Base-by-base conservation (phyloP, 2,797 vertebrate genomes). In the Rhincodon typus region DNA sequence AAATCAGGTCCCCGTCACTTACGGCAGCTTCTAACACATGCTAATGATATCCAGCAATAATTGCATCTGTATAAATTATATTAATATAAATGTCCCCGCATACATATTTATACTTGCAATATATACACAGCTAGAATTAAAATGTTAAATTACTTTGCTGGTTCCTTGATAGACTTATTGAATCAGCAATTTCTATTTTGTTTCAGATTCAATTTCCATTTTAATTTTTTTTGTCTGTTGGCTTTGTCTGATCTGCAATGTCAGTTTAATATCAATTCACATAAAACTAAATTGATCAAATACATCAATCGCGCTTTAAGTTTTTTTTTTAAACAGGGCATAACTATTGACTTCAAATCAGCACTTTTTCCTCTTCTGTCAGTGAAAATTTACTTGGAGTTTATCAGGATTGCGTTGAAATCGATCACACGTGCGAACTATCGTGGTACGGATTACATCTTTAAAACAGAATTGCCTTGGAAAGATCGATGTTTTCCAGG, bases 1-100 rank as follows among this genome's bases (percentile, higher is more conserved):
- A 94, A 94, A 94, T 94, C 72, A 94, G 94, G 74, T 94, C 42
- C 69, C 69, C 42, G 70, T 94, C 94, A 94, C 94, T 94, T 94
- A 70, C 38, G 93, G 94, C 67, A 94, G 94, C 69, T 30, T 46
- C 70, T 94, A 72, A 72, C 27, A 94, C 94, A 94, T 21, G 69
- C 66, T 70, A 94, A 94, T 94, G 69, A 5, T 42, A 72, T 34
- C 72, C 27, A 42, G 15, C 69, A 94, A 94, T 72, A 72, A 94
- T 94, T 70, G 72, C 50, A 94, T 94, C 94, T 72, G 94, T 70
- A 53, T 94, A 46, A 74, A 94, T 94, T 94, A 94, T 94, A 12
- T 70, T 70, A 46, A 38, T 94, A 72, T 94, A 72, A 94, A 94
- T 94, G 25, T 94, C 69, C 42, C 27, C 70, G 46, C 94, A 94